Percentiles rank a stretch among this genome's conserved stretches.
Evolutionary conservation across 2,888 invertebrate genomes (phyloP).

Genomic region (Eucriotettix oculatus): DNA sequence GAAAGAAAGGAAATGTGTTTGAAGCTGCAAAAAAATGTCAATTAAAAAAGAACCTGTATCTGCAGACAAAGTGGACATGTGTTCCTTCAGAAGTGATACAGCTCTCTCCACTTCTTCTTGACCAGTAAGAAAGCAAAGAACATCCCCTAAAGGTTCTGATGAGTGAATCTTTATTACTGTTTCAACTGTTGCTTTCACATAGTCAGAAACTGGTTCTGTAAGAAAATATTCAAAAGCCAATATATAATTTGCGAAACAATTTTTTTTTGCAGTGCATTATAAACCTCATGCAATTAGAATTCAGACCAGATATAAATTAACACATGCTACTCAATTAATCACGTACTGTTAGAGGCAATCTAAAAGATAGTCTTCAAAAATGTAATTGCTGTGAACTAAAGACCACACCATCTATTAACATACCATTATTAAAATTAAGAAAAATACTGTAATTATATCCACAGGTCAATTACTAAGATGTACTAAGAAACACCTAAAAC

Average conservation of each 20-base stretch:
- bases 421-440: background rate
- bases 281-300: no score
- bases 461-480: background rate
- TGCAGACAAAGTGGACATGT: slow-evolving; percentile 21
- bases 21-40: slow-evolving; percentile 1
- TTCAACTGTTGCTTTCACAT: slow-evolving; percentile 74
- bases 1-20: no score
- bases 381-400: no score
- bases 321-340: no score
- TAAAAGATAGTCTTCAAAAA: no score
- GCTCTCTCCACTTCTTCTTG: slow-evolving; percentile 84
- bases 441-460: background rate
- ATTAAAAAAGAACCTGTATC: background rate
- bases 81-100: slow-evolving; percentile 42
- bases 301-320: background rate
- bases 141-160: slow-evolving; percentile 65
- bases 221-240: slow-evolving; percentile 16
- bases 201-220: slow-evolving; percentile 74
- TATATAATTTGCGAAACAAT: background rate
- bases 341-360: no score
- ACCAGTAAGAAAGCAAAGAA: slow-evolving; percentile 84
- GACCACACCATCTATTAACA: no score
- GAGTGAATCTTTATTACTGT: slow-evolving; percentile 79
- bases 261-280: no score
- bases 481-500: background rate